Evolutionary conservation across 2,888 invertebrate genomes (phyloP), one percentile per base, ranked within the genome.

Genomic region (Ectemnius continuus): DNA sequence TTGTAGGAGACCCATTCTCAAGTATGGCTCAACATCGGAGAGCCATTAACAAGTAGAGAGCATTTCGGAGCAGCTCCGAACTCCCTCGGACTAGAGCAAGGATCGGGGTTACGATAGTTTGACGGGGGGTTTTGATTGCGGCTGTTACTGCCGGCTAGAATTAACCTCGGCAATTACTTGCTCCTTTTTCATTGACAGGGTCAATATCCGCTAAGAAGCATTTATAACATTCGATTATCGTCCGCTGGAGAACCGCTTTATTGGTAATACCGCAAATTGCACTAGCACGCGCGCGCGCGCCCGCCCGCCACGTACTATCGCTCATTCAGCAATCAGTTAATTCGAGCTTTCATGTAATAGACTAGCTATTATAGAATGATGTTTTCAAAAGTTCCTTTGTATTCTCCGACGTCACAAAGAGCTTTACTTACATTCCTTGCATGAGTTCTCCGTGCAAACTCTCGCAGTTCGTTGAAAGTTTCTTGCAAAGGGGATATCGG

Each of bases 121-220:
- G 80, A 70, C 65, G 4, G 52, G 52, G 16, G 45, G 73, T 67
- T 67, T 74, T 67, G 70, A 73, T 76, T 81, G 85, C 69, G 84
- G 84, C 69, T 71, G 78, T 72, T 73, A 70, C 77, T 73, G 76
- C 82, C 83, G 83, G 81, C 82, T 81, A 79, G 81, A 84, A 87
- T 86, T 85, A 85, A 83, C 85, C 80, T 82, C 75, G 80, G 81
- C 85, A 85, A 85, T 86, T 85, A 83, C 83, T 79, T 79, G 81
- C 79, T 79, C 80, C 84, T 84, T 86, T 84, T 83, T 81, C 80
- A 77, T 73, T 78, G 75, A 76, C 85, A 82, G 79, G 81, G 84
- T 86, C 85, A 82, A 79, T 85, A 83, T 80, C 75, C 81, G 76
- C 69, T 69, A 57, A 73, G 78, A 75, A 28, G 69, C 63, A 73